Percentiles rank a stretch among this genome's conserved stretches.
Conservation (phyloP, 2,113 vertebrate genomes). For the Gymnarchus niloticus region DNA sequence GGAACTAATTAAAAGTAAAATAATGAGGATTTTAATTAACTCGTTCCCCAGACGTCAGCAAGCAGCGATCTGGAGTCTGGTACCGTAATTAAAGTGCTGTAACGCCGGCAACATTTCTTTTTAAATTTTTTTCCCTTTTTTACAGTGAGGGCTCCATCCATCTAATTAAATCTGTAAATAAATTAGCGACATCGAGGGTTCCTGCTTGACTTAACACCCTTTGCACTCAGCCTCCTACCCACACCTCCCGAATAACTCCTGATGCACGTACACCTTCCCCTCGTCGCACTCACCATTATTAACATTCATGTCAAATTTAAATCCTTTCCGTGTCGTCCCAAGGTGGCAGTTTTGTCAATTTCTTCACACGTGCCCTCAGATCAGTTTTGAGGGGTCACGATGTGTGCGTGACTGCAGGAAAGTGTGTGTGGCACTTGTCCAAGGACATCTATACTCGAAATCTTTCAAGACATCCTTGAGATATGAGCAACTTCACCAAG, state of each 20-base stretch:
- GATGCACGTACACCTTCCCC: slow-evolving; percentile 52
- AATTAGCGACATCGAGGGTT: slow-evolving; percentile 73
- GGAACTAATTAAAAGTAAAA: slow-evolving; percentile 71
- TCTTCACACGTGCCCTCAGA: background rate
- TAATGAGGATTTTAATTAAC: slow-evolving; percentile 73
- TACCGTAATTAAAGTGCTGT: slow-evolving; percentile 75
- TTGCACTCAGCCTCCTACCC: slow-evolving; percentile 40
- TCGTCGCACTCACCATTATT: slow-evolving; percentile 34
- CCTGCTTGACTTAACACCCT: slow-evolving; percentile 68
- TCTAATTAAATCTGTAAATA: slow-evolving; percentile 80
- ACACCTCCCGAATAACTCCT: slow-evolving; percentile 40
- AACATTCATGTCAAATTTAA: slow-evolving; percentile 14
- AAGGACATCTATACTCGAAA: background rate
- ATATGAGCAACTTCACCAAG: background rate
- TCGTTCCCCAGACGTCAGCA: slow-evolving; percentile 64
- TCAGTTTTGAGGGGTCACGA: background rate
- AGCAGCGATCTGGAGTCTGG: slow-evolving; percentile 66
- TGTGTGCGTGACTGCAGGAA: background rate
- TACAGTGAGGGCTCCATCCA: slow-evolving; percentile 71
- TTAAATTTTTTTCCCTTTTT: slow-evolving; percentile 38
- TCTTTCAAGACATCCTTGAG: too few species aligned
- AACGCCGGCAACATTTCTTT: slow-evolving; percentile 69
- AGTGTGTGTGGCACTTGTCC: background rate
- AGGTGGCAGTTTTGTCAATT: background rate
- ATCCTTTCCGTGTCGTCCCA: background rate